Evolutionary conservation across 2,797 vertebrate genomes (phyloP).

Genomic region (Danio choprae): DNA sequence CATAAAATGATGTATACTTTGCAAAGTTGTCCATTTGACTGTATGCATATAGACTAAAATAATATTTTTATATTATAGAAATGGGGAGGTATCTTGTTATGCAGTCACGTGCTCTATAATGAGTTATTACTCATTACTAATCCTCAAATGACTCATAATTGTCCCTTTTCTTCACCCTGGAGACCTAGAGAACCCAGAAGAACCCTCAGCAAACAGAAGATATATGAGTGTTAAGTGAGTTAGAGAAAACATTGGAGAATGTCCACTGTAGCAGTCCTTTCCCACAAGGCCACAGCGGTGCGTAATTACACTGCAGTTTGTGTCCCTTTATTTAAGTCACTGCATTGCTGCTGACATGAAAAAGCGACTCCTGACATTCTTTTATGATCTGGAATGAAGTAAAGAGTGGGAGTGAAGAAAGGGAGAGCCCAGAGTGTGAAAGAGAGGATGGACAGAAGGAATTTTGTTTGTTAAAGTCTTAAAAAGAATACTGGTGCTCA

Average conservation of each 20-base stretch:
- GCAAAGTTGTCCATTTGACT: too few relatives aligned
- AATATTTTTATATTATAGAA: too few relatives aligned
- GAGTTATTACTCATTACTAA: too few relatives aligned
- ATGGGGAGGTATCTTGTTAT: too few relatives aligned
- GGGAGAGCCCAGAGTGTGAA: slow-evolving; percentile 32
- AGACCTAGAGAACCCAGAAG: slow-evolving; percentile 65
- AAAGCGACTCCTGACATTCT: slow-evolving; percentile 60
- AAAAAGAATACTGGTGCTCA: slow-evolving; percentile 17
- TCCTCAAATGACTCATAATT: too few relatives aligned
- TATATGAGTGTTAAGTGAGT: slow-evolving; percentile 13
- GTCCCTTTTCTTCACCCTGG: slow-evolving; percentile 57
- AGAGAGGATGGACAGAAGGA: slow-evolving; percentile 37
- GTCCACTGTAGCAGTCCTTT: slow-evolving; percentile 57
- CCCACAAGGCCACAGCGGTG: slow-evolving; percentile 69
- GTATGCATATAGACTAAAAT: too few relatives aligned
- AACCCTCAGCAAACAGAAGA: slow-evolving; percentile 48
- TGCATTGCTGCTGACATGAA: slow-evolving; percentile 29
- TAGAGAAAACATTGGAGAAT: slow-evolving; percentile 39
- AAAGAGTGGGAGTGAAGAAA: slow-evolving; percentile 38
- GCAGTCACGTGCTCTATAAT: too few relatives aligned
- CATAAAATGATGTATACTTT: too few relatives aligned
- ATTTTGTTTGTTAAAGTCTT: slow-evolving; percentile 20
- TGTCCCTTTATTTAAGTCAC: slow-evolving; percentile 62
- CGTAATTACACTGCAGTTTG: slow-evolving; percentile 77
- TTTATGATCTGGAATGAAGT: slow-evolving; percentile 60